Evolutionary conservation across 2,113 vertebrate species (phyloP), one percentile per base, ranked within the genome.

Genomic region (Gasterosteus nipponicus): DNA sequence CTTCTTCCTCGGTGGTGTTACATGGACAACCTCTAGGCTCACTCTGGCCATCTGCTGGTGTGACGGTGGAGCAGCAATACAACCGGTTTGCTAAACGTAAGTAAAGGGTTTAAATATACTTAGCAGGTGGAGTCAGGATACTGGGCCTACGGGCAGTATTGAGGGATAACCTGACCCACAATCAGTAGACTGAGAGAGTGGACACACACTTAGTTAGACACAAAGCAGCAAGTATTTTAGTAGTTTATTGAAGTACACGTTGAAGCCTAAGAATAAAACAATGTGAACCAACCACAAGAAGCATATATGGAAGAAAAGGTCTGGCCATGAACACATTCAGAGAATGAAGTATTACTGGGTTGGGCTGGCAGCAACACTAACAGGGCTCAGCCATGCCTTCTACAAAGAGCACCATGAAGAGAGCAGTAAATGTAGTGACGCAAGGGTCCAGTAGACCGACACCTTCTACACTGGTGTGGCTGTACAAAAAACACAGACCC

Each of bases 341-440:
- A 88, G 63, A 71, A 62, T 29, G 10, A 74, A 49, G 71, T 10
- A 51, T 89, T 86, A 85, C 86, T 38, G 22, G 22, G 77, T 77
- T 38, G 35, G 35, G 35, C 31, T 46, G 88, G 82, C 41, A 35
- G 41, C 14, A 39, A 44, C 46, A 70, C 33, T 46, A 7, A 44
- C 14, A 10, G 51, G 56, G 0, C 10, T 67, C 41, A 49, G 68
- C 46, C 11, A 29, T 18, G 22, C 68, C 39, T 62, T 53, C 68
- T 59, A 1, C 70, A 75, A 59, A 71, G 46, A 58, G 33, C 68
- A 22, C 42, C 4, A 31, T n/a, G 26, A 65, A 35, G 46, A 22
- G 66, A 63, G 75, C 42, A 12, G 53, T 31, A 51, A 4, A 59
- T 59, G 1, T 44, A 47, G 53, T 35, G 58, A 49, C 8, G 51